Evolutionary conservation across 2,888 invertebrate species (phyloP).

Genomic region (Chironomus riparius): DNA sequence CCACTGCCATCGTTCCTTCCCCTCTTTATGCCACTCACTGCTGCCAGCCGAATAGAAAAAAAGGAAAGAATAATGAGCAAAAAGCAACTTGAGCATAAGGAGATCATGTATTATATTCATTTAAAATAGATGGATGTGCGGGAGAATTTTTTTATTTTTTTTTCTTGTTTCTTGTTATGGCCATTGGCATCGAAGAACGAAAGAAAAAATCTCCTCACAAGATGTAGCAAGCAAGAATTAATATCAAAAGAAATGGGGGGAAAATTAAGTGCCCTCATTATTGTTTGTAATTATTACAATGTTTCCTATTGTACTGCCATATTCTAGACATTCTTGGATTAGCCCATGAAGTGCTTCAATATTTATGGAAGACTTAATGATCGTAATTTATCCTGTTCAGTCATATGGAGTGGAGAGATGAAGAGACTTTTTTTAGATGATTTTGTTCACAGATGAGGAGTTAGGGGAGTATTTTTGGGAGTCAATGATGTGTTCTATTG

Average conservation of each 20-base stretch:
- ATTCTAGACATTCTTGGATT: background rate
- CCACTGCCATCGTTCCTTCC: background rate
- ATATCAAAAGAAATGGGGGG: background rate
- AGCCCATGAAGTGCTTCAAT: background rate
- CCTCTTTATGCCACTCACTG: background rate
- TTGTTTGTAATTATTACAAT: conserved; percentile 26
- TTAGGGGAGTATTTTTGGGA: no score
- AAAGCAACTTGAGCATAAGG: conserved; percentile 14
- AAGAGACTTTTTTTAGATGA: no score
- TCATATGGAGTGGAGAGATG: no score
- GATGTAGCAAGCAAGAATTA: no score
- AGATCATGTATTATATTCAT: conserved; percentile 16
- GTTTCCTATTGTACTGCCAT: conserved; percentile 8
- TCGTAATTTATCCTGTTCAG: conserved; percentile 11
- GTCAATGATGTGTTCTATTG: no score
- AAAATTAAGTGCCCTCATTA: conserved; percentile 24
- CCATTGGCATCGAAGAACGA: background rate
- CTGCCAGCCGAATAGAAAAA: background rate
- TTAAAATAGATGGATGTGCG: background rate
- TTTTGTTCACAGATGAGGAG: no score
- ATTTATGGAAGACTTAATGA: conserved; percentile 20
- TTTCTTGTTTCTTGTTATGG: background rate
- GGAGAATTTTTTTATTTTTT: background rate
- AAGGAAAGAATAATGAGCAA: conserved; percentile 2
- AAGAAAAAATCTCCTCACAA: background rate